A percentile compares a stretch with the other conserved stretches of the same genome.
phyloP scores from a whole-genome alignment of 23 tunicate species.

The Aplidium turbinatum region DNA sequence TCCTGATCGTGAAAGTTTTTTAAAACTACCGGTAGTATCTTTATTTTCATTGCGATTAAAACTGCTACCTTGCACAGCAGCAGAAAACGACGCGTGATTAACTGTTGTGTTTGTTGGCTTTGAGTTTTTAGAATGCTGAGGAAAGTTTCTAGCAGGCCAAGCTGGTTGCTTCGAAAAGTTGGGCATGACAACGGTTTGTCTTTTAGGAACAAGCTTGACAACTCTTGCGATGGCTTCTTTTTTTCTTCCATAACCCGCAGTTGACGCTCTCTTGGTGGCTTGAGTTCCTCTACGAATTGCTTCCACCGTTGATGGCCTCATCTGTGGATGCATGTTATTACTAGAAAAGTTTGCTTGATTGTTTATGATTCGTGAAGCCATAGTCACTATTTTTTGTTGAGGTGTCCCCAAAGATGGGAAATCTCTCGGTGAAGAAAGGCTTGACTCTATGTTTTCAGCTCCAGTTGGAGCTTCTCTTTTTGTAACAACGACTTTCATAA shows the following conservation, averaged over 20 bases:
- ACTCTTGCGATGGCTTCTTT: conserved; percentile 61
- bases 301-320: conserved; percentile 11
- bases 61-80: conserved; percentile 52
- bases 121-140: conserved; percentile 21
- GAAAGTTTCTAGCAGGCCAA: conserved; percentile 42
- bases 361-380: conserved; percentile 49
- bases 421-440: not conserved
- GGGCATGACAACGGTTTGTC: conserved; percentile 79
- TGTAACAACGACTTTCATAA: conserved; percentile 83
- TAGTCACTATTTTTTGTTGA: conserved; percentile 30
- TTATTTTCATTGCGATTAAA: conserved; percentile 16
- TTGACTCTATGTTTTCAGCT: conserved; percentile 24
- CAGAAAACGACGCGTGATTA: conserved; percentile 13
- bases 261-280: conserved; percentile 63
- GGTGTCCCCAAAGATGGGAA: conserved; percentile 6
- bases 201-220: conserved; percentile 65
- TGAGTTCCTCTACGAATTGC: conserved; percentile 57
- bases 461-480: conserved; percentile 53
- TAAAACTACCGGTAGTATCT: conserved; percentile 3
- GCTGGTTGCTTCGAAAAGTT: conserved; percentile 69
- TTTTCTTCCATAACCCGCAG: conserved; percentile 44
- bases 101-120: not conserved
- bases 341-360: conserved; percentile 20
- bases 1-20: conserved; percentile 8
- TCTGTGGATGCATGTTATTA: not conserved